These are phyloP conservation scores for Hemaris fuciformis DNA, from an alignment of 2,888 invertebrate genomes.

Conservation along the genomic window DNA sequence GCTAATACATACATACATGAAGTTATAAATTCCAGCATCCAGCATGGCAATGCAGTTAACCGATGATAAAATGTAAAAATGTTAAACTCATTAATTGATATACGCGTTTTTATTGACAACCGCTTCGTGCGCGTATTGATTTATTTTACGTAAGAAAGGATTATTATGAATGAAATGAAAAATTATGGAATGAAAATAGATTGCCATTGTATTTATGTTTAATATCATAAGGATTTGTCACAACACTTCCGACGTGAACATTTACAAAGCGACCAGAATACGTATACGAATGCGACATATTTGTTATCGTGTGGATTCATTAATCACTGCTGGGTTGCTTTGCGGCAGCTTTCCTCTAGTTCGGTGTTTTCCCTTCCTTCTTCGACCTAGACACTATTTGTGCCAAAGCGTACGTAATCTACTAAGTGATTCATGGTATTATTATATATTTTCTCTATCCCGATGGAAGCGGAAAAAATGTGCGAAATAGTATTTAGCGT, in stretches of 20 bases:
- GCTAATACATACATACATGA: too few species aligned
- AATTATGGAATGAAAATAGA: background rate
- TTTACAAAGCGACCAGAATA: slow-evolving; percentile 29
- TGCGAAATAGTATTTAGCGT: slow-evolving; percentile 1
- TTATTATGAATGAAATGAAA: too few species aligned
- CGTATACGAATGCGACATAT: slow-evolving; percentile 45
- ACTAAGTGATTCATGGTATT: slow-evolving; percentile 54
- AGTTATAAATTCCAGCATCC: too few species aligned
- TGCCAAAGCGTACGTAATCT: slow-evolving; percentile 51
- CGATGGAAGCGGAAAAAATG: slow-evolving; percentile 10
- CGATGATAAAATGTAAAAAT: too few species aligned
- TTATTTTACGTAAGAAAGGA: too few species aligned
- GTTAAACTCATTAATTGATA: too few species aligned
- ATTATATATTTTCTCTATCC: slow-evolving; percentile 33
- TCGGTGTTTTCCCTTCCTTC: slow-evolving; percentile 41
- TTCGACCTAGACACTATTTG: slow-evolving; percentile 45
- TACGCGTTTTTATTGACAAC: too few species aligned
- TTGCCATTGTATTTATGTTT: background rate
- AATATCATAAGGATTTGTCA: slow-evolving; percentile 1
- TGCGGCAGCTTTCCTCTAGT: slow-evolving; percentile 42
- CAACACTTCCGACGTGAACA: background rate
- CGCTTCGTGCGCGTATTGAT: too few species aligned
- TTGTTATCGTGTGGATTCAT: slow-evolving; percentile 61
- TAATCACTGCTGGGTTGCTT: slow-evolving; percentile 55
- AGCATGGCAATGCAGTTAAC: too few species aligned